Evolutionary conservation across 2,888 invertebrate genomes (phyloP).

Genomic region (Prenolepis imparis): DNA sequence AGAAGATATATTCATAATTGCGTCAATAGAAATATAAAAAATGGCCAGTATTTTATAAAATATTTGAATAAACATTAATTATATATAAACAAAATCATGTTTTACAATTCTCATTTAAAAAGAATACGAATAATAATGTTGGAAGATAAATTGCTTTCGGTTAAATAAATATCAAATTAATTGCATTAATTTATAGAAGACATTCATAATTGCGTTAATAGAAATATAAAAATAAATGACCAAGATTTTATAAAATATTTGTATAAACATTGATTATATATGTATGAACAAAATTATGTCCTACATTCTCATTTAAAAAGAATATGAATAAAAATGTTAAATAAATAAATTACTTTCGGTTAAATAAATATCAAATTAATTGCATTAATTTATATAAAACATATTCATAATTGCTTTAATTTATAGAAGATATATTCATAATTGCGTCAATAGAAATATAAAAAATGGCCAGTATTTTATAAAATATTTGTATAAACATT

Average conservation of each 20-base stretch:
- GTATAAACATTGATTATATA: neutral
- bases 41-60: conserved; percentile 2
- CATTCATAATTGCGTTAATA: too few relatives aligned
- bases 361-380: neutral
- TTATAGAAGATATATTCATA: too few relatives aligned
- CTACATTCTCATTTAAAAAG: neutral
- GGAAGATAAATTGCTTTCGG: neutral
- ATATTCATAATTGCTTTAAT: neutral
- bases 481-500: neutral
- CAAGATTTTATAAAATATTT: neutral
- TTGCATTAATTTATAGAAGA: too few relatives aligned
- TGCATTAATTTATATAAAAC: neutral
- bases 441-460: too few relatives aligned
- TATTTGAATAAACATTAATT: neutral
- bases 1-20: too few relatives aligned
- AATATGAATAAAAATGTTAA: neutral
- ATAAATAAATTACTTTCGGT: neutral
- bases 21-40: neutral
- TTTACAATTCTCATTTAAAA: neutral
- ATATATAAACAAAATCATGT: neutral
- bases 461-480: neutral
- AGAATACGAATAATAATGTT: neutral
- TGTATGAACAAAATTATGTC: neutral
- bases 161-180: neutral
- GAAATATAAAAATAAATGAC: neutral